Evolutionary conservation across 2,888 invertebrate genomes (phyloP).

Genomic region (Drosophila bunnanda): DNA sequence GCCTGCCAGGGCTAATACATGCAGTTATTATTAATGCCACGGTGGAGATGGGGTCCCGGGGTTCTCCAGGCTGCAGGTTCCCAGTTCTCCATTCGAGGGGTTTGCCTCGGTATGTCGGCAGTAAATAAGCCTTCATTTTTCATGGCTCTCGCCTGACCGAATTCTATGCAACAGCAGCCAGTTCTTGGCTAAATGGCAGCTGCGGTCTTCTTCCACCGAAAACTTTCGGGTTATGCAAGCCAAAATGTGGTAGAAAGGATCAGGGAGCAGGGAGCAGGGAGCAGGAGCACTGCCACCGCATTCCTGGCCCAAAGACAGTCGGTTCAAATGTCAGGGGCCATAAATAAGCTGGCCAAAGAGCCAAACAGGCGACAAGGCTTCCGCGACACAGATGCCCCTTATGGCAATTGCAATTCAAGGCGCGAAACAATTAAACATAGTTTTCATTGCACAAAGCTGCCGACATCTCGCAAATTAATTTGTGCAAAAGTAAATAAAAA

Average conservation of each 20-base stretch:
- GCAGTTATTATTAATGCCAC: slow-evolving; percentile 60
- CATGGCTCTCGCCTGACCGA: slow-evolving; percentile 74
- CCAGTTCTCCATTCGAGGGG: slow-evolving; percentile 5
- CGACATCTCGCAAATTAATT: slow-evolving; percentile 75
- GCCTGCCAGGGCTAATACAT: slow-evolving; percentile 66
- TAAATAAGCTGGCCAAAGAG: slow-evolving; percentile 62
- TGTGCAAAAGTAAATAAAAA: slow-evolving; percentile 39
- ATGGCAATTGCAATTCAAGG: slow-evolving; percentile 65
- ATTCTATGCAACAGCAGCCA: slow-evolving; percentile 66
- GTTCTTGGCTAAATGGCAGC: slow-evolving; percentile 50
- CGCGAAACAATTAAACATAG: slow-evolving; percentile 80
- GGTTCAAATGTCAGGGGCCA: slow-evolving; percentile 76
- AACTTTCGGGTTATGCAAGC: slow-evolving; percentile 62
- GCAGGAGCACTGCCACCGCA: slow-evolving; percentile 54
- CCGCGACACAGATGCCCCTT: slow-evolving; percentile 42
- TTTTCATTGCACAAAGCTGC: slow-evolving; percentile 79
- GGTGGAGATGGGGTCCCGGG: slow-evolving; percentile 60
- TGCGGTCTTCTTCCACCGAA: slow-evolving; percentile 20
- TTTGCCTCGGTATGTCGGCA: slow-evolving; percentile 66
- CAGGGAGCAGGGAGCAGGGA: neutral
- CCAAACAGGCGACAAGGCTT: slow-evolving; percentile 35
- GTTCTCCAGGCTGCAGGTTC: slow-evolving; percentile 20
- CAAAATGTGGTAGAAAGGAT: slow-evolving; percentile 17
- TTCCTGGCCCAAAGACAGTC: slow-evolving; percentile 56
- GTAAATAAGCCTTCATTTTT: slow-evolving; percentile 81